Evolutionary conservation across 2,888 invertebrate genomes (phyloP).

Genomic region (Frankliniella intonsa): DNA sequence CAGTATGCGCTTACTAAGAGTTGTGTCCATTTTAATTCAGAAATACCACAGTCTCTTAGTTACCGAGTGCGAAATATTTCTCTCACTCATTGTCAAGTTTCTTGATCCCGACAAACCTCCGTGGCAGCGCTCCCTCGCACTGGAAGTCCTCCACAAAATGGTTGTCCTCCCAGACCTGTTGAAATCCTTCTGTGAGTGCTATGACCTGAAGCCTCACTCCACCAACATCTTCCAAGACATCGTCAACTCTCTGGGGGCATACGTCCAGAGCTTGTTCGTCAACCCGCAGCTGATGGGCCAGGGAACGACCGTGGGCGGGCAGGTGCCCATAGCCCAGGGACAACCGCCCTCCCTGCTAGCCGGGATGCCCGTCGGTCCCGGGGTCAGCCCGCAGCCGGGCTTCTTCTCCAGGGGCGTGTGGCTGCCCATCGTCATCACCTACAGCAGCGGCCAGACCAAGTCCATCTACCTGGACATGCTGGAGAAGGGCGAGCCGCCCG

Average conservation of each 20-base stretch:
- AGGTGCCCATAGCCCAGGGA: conserved; percentile 50
- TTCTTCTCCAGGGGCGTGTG: conserved; percentile 91
- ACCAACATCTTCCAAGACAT: conserved; percentile 93
- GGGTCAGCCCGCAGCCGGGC: conserved; percentile 80
- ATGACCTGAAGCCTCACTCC: conserved; percentile 90
- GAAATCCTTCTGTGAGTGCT: conserved; percentile 88
- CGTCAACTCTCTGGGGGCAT: conserved; percentile 87
- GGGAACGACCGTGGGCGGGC: conserved; percentile 48
- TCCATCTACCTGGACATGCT: conserved; percentile 92
- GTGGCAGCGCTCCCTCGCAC: conserved; percentile 92
- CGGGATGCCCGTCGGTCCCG: conserved; percentile 54
- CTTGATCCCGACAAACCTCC: conserved; percentile 93
- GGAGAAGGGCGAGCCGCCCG: conserved; percentile 90
- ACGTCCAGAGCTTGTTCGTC: conserved; percentile 86
- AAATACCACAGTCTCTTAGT: conserved; percentile 88
- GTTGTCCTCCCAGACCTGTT: conserved; percentile 81
- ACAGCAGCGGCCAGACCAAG: conserved; percentile 80
- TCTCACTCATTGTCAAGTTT: conserved; percentile 94
- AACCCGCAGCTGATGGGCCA: conserved; percentile 62
- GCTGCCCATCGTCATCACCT: conserved; percentile 80
- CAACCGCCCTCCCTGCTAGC: conserved; percentile 59
- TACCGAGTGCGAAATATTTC: conserved; percentile 97
- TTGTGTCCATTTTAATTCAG: conserved; percentile 89
- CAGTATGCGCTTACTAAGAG: conserved; percentile 86
- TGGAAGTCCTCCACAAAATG: conserved; percentile 95